Evolutionary conservation across 2,888 invertebrate species (phyloP).

Genomic region (Lasioglossum vierecki): DNA sequence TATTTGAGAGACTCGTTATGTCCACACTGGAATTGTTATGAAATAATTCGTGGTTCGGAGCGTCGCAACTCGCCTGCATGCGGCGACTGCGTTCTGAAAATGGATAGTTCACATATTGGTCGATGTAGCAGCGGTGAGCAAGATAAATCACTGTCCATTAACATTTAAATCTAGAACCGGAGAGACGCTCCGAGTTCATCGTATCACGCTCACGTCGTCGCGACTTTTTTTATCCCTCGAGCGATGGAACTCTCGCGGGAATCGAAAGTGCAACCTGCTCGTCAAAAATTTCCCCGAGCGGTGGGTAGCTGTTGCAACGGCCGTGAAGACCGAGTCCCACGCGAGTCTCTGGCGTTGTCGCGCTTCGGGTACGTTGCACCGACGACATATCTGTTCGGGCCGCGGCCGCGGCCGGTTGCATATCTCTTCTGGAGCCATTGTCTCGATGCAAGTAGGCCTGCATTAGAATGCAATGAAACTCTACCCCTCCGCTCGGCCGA

Average conservation of each 20-base stretch:
- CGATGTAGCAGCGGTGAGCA: neutral
- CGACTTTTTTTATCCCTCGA: neutral
- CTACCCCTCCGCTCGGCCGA: conserved; percentile 6
- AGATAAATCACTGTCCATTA: conserved; percentile 10
- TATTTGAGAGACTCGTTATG: neutral
- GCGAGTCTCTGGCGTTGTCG: conserved; percentile 47
- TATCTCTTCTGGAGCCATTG: conserved; percentile 64
- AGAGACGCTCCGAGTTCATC: neutral
- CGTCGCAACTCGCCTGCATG: neutral
- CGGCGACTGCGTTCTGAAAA: neutral
- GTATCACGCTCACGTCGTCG: neutral
- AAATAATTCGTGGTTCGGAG: neutral
- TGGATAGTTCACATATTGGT: neutral
- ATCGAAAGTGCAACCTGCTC: conserved; percentile 60
- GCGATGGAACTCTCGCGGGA: conserved; percentile 8
- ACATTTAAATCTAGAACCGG: conserved; percentile 9
- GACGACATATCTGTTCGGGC: conserved; percentile 64
- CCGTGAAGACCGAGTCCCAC: conserved; percentile 68
- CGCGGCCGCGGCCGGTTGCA: conserved; percentile 49
- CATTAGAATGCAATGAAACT: conserved; percentile 71
- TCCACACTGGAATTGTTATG: neutral
- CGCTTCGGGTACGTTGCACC: conserved; percentile 55
- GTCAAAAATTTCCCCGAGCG: conserved; percentile 60
- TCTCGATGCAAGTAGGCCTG: conserved; percentile 67
- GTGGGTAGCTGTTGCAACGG: conserved; percentile 65